Conservation (phyloP, 2,797 vertebrate species). For the Odontamblyopus lacepedii region DNA sequence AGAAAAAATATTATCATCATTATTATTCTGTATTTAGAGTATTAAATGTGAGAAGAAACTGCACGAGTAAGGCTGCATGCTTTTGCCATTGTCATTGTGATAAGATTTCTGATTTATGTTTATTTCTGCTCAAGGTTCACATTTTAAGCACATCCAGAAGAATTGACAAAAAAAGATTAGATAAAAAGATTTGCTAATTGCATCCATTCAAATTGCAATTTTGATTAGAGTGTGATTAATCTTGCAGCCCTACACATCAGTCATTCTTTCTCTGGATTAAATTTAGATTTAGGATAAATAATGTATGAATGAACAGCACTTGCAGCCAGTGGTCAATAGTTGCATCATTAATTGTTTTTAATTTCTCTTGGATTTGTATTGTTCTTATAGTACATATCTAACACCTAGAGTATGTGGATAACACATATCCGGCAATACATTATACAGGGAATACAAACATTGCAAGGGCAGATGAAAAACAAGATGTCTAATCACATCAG, state of each 20-base stretch:
- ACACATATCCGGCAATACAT: constrained; percentile 31
- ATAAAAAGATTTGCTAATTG: neutral
- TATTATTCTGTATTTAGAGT: neutral
- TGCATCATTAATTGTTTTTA: constrained; percentile 26
- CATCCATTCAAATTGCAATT: no score
- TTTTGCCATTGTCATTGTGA: no score
- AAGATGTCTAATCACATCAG: constrained; percentile 51
- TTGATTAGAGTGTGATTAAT: no score
- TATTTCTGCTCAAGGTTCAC: no score
- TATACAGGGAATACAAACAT: constrained; percentile 16
- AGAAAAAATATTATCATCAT: constrained; percentile 34
- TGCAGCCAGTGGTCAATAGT: constrained; percentile 31
- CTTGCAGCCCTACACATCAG: neutral
- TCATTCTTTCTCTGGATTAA: constrained; percentile 64
- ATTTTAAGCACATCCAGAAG: no score
- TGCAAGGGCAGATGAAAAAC: constrained; percentile 37
- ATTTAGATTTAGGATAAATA: constrained; percentile 23
- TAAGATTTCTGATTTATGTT: no score
- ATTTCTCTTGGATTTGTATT: constrained; percentile 17
- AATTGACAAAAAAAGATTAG: no score
- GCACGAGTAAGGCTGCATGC: neutral
- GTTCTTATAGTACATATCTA: constrained; percentile 13
- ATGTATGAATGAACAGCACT: constrained; percentile 42
- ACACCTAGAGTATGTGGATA: constrained; percentile 48
- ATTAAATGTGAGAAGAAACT: neutral